phyloP scores from a whole-genome alignment of 1,140 invertebrate species.

The Goniozus legneri region DNA sequence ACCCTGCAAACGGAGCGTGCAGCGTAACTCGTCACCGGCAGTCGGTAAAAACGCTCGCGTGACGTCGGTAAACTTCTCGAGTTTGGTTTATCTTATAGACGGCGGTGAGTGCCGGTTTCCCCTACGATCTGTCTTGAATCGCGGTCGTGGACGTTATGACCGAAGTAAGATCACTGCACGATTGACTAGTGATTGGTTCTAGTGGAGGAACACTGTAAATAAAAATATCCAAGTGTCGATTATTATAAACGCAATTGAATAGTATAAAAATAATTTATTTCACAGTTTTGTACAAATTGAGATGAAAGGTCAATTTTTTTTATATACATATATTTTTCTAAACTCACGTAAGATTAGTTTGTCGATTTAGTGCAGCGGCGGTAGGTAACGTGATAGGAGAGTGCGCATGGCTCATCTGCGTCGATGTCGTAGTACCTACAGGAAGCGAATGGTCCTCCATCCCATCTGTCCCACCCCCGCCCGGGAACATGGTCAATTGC shows the following conservation, averaged over 20 bases:
- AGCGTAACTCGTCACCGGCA: background rate
- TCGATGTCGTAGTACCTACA: slow-evolving; percentile 34
- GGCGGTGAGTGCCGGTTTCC: background rate
- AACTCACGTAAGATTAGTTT: slow-evolving; percentile 51
- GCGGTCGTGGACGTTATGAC: slow-evolving; percentile 45
- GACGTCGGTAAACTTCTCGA: too few species aligned
- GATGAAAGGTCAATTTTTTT: too few species aligned
- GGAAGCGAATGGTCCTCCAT: slow-evolving; percentile 39
- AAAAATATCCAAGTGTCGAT: slow-evolving; percentile 8
- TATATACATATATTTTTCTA: too few species aligned
- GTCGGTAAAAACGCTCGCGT: background rate
- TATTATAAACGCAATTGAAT: too few species aligned
- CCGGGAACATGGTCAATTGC: slow-evolving; percentile 47
- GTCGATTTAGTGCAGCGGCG: slow-evolving; percentile 48
- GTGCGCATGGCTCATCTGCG: slow-evolving; percentile 44
- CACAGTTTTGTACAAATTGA: too few species aligned
- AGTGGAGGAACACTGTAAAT: slow-evolving; percentile 47
- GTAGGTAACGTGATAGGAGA: slow-evolving; percentile 50
- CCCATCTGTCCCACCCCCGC: slow-evolving; percentile 35
- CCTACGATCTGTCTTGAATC: slow-evolving; percentile 34
- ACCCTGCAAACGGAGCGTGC: too few species aligned
- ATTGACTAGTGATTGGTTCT: slow-evolving; percentile 46
- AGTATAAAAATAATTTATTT: too few species aligned
- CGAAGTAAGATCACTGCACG: slow-evolving; percentile 33
- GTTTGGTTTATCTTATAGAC: too few species aligned